Evolutionary conservation across 1,140 invertebrate genomes (phyloP).

Genomic region (Pogonomyrmex barbatus): DNA sequence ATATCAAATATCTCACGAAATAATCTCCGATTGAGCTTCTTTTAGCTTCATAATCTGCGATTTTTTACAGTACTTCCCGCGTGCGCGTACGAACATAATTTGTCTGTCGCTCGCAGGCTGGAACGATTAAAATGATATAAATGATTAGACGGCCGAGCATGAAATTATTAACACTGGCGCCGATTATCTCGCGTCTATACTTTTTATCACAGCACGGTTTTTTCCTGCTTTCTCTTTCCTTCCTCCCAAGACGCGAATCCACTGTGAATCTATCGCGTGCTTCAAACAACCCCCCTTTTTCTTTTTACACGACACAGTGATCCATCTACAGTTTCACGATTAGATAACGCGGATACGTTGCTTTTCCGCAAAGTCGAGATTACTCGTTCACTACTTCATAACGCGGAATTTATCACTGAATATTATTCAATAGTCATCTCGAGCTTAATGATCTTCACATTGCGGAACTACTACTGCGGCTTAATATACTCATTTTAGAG

Average conservation of each 20-base stretch:
- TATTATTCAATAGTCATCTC: background rate
- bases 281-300: slow-evolving; percentile 22
- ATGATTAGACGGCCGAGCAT: slow-evolving; percentile 72
- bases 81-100: slow-evolving; percentile 28
- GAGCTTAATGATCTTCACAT: background rate
- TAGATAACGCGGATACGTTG: background rate
- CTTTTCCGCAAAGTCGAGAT: slow-evolving; percentile 10
- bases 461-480: background rate
- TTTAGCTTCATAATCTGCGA: slow-evolving; percentile 9
- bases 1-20: background rate
- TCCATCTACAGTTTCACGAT: background rate
- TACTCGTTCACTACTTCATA: background rate
- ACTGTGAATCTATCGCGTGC: slow-evolving; percentile 21
- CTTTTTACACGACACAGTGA: slow-evolving; percentile 17
- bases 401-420: background rate
- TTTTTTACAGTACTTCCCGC: slow-evolving; percentile 49
- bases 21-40: background rate
- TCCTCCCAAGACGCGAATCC: slow-evolving; percentile 28
- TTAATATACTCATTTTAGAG: background rate
- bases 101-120: slow-evolving; percentile 41
- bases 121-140: slow-evolving; percentile 74
- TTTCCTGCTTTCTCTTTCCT: slow-evolving; percentile 17
- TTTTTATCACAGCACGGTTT: slow-evolving; percentile 21
- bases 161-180: slow-evolving; percentile 76
- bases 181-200: slow-evolving; percentile 68